phyloP scores from a whole-genome alignment of 2,888 invertebrate species.

The Eueremaeus valkanovi region DNA sequence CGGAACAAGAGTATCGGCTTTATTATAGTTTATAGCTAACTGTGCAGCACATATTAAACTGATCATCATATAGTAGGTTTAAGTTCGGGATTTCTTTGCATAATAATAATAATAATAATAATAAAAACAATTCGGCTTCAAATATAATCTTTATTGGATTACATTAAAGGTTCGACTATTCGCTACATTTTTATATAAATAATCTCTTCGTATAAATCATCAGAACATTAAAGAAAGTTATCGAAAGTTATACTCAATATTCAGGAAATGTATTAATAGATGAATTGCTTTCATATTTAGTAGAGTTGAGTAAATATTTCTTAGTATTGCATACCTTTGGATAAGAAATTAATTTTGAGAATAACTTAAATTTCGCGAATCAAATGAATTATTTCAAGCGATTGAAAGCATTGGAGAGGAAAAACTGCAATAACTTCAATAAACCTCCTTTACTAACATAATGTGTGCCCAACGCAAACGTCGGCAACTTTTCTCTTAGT shows the following conservation, averaged over 20 bases:
- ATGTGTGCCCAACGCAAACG: neutral
- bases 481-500: slow-evolving; percentile 25
- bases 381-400: slow-evolving; percentile 23
- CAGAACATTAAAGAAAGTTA: too few species aligned
- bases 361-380: neutral
- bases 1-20: slow-evolving; percentile 10
- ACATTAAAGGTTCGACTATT: slow-evolving; percentile 12
- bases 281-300: neutral
- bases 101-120: neutral
- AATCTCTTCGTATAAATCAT: too few species aligned
- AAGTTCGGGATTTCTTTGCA: neutral
- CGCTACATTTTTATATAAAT: slow-evolving; percentile 14
- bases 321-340: neutral
- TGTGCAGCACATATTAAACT: neutral
- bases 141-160: slow-evolving; percentile 30
- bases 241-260: too few species aligned
- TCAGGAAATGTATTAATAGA: too few species aligned
- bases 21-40: neutral
- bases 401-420: slow-evolving; percentile 14
- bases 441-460: slow-evolving; percentile 9
- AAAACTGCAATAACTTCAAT: slow-evolving; percentile 15
- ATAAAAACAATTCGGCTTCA: slow-evolving; percentile 17
- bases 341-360: neutral
- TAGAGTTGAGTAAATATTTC: neutral
- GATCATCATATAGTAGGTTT: neutral